phyloP scores from a whole-genome alignment of 2,888 invertebrate species.

The Mactromeris polynyma region DNA sequence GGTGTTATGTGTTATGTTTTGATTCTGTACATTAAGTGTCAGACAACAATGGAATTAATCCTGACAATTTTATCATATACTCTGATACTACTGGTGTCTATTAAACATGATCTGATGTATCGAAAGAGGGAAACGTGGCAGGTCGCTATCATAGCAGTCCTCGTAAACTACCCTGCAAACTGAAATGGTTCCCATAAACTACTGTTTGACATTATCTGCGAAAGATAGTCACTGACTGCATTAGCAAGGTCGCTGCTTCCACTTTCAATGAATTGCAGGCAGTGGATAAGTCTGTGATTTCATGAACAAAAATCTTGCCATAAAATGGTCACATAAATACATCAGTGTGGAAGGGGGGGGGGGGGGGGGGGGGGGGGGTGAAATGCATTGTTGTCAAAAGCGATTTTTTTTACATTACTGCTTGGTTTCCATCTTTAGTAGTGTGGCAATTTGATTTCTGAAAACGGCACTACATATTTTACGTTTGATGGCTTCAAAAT shows the following conservation, averaged over 20 bases:
- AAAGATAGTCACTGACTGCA: not conserved
- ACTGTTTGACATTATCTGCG: constrained; percentile 22
- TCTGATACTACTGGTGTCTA: not conserved
- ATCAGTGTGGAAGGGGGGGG: no score
- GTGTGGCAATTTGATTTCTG: no score
- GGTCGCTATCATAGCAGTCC: not conserved
- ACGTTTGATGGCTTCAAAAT: no score
- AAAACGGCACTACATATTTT: no score
- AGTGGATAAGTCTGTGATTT: not conserved
- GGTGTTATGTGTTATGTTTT: constrained; percentile 1
- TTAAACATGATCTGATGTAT: not conserved
- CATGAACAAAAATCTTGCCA: no score
- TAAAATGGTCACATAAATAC: no score
- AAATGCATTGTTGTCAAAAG: no score
- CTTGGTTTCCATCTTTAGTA: no score
- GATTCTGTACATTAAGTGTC: not conserved
- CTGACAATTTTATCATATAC: not conserved
- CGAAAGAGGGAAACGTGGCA: not conserved
- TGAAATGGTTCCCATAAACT: constrained; percentile 8
- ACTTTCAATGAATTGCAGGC: not conserved
- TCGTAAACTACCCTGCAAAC: not conserved
- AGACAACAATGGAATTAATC: constrained; percentile 13
- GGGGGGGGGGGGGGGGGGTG: no score
- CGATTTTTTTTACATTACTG: no score
- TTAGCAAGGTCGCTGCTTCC: not conserved